phyloP scores from a whole-genome alignment of 35 echinoderm and acorn worm genomes.

The Acanthaster planci region DNA sequence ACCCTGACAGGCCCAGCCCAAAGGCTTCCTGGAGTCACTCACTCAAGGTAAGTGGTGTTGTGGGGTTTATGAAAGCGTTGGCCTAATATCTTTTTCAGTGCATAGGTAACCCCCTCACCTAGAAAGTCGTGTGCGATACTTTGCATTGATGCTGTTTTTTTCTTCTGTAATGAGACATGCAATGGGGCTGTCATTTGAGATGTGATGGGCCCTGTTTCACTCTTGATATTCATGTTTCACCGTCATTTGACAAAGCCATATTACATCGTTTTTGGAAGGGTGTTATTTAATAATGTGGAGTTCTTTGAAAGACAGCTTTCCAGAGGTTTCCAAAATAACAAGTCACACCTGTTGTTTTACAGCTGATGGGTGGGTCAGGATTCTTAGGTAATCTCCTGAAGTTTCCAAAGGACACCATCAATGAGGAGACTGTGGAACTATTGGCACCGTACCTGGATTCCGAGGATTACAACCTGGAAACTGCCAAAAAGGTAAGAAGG shows the following conservation, averaged over 20 bases:
- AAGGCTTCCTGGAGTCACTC: slow-evolving; percentile 76
- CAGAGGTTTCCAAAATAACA: slow-evolving; percentile 1
- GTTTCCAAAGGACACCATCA: slow-evolving; percentile 94
- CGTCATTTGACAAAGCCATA: too few relatives aligned
- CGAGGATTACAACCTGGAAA: slow-evolving; percentile 93
- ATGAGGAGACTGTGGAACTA: slow-evolving; percentile 90
- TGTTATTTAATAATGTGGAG: too few relatives aligned
- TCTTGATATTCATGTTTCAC: too few relatives aligned
- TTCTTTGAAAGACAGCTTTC: not conserved
- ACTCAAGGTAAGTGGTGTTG: slow-evolving; percentile 64
- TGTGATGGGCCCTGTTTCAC: too few relatives aligned
- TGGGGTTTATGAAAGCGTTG: too few relatives aligned
- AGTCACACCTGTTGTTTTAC: slow-evolving; percentile 22
- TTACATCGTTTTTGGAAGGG: too few relatives aligned
- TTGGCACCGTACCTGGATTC: slow-evolving; percentile 83
- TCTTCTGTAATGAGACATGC: too few relatives aligned
- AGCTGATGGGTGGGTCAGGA: slow-evolving; percentile 94
- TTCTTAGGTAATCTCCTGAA: slow-evolving; percentile 79
- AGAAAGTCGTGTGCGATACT: too few relatives aligned
- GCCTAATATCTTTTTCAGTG: too few relatives aligned
- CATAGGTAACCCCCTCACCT: too few relatives aligned
- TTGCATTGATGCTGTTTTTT: too few relatives aligned
- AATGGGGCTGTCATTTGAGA: too few relatives aligned
- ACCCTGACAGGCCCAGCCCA: slow-evolving; percentile 69
- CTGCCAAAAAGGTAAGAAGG: slow-evolving; percentile 81